A percentile compares a stretch with the other conserved stretches of the same genome.
Conservation (phyloP, 2,888 invertebrate genomes). For the Metopia argyrocephala region DNA sequence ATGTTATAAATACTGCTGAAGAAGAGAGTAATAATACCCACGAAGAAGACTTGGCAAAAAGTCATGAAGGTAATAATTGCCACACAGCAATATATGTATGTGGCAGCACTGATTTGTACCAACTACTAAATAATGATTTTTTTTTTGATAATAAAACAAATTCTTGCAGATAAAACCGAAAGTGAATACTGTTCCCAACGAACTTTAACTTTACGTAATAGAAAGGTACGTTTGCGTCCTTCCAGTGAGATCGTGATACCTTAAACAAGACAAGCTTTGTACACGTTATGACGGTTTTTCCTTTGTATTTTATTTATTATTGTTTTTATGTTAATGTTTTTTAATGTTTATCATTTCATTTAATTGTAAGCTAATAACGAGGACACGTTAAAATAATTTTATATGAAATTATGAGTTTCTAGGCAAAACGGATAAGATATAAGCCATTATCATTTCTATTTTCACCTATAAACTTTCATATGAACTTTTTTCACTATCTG, state of each 20-base stretch:
- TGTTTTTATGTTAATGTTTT: neutral
- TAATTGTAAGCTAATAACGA: neutral
- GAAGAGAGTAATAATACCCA: conserved; percentile 21
- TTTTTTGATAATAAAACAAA: conserved; percentile 1
- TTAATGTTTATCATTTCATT: neutral
- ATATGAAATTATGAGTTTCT: too few species aligned
- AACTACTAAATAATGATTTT: neutral
- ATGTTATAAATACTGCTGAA: conserved; percentile 51
- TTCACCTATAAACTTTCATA: too few species aligned
- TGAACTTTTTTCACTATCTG: too few species aligned
- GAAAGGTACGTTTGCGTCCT: conserved; percentile 67
- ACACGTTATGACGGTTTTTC: too few species aligned
- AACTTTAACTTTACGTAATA: conserved; percentile 67
- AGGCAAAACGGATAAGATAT: too few species aligned
- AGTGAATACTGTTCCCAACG: conserved; percentile 42
- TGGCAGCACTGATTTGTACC: too few species aligned
- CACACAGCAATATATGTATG: too few species aligned
- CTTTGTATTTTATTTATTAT: conserved; percentile 2
- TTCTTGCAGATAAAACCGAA: conserved; percentile 4
- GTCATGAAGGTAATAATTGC: neutral
- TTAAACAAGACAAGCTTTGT: neutral
- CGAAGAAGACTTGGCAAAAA: conserved; percentile 42
- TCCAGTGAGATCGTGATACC: conserved; percentile 68
- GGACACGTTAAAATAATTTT: too few species aligned
- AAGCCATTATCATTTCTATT: too few species aligned